Evolutionary conservation across 2,888 invertebrate species (phyloP).

Genomic region (Lysandra bellargus): DNA sequence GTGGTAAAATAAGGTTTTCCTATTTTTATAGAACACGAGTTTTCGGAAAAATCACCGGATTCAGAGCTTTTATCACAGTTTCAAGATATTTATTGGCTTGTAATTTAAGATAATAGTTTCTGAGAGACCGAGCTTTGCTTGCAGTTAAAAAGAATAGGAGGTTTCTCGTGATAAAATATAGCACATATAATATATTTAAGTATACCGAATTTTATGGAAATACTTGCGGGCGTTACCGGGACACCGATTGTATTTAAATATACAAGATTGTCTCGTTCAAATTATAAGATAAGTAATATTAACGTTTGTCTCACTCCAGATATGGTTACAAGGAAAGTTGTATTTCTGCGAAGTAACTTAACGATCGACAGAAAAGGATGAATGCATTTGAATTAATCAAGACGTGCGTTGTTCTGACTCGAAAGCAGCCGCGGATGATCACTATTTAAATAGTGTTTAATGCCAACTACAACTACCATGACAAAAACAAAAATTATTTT

Average conservation of each 20-base stretch:
- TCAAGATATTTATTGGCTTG: neutral
- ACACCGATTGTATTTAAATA: neutral
- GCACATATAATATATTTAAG: no score
- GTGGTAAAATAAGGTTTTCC: neutral
- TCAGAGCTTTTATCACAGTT: neutral
- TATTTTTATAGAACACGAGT: neutral
- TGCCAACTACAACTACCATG: neutral
- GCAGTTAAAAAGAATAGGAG: neutral
- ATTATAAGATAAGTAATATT: neutral
- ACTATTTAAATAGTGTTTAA: neutral
- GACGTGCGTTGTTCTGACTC: neutral
- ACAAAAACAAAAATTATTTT: neutral
- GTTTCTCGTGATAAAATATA: no score
- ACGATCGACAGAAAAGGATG: conserved; percentile 47
- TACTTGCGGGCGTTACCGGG: no score
- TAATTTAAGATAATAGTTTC: neutral
- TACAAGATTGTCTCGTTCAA: neutral
- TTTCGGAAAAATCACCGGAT: neutral
- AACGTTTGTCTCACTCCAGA: neutral
- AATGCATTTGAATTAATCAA: conserved; percentile 39
- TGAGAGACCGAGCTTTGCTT: neutral
- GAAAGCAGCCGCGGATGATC: neutral
- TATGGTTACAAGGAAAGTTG: conserved; percentile 38
- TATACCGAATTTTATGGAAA: neutral
- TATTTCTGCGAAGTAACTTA: conserved; percentile 57